Base-by-base conservation (phyloP, 2,797 vertebrate species). In the Spinus pinus region DNA sequence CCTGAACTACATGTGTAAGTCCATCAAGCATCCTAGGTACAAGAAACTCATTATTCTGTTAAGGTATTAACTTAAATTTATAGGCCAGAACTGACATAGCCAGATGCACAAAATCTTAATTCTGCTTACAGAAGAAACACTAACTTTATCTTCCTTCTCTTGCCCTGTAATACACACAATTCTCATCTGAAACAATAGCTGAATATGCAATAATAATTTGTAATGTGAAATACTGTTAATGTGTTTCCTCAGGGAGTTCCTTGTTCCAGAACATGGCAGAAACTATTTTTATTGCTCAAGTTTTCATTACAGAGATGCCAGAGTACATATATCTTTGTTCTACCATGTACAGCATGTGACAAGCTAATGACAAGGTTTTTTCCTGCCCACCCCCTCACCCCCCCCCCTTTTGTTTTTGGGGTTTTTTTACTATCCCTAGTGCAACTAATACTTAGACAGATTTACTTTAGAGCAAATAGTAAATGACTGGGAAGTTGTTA, bases 391-490 rank as follows among this genome's bases (percentile, higher is more conserved):
- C 2, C 14, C 9, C 17, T 13, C 6, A 6, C 2, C 11, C 9
- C n/a, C 17, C 17, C 7, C 1, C 11, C 9, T 13, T 39, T 27
- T 50, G 5, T 5, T 12, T 4, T 81, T 51, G 19, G 35, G 80
- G 54, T 85, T 78, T 61, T 84, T 84, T 62, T 30, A 58, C 61
- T 80, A 57, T 64, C 86, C 96, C 88, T 92, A 95, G 70, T 88
- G 91, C 58, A 92, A 92, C 73, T 95, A 66, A 94, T 96, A 97
- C 96, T 96, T 97, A 97, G 97, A 97, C 83, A 97, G 95, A 98
- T 98, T 97, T 97, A 97, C 96, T 97, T 92, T 72, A 21, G 57
- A 95, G 78, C 72, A 93, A 97, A 95, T 27, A 92, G 78, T 46
- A 96, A 93, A 58, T n/a, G 95, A 79, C 93, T 90, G 90, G 71